Percentiles rank a stretch among this genome's conserved stretches.
Conservation (phyloP, 2,888 invertebrate genomes). For the Drosophila vallismaia region DNA sequence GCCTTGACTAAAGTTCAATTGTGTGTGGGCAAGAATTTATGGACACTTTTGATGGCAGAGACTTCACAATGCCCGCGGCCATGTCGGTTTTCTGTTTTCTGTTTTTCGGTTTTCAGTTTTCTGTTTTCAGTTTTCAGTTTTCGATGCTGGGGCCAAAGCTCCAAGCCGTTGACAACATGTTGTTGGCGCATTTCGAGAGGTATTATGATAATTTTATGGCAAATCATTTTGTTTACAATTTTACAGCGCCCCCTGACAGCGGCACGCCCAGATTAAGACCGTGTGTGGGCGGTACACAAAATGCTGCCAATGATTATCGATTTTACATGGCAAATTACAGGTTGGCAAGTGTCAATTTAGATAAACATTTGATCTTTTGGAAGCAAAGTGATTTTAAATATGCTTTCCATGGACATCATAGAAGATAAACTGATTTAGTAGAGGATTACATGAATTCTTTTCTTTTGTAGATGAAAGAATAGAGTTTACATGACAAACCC, state of each 20-base stretch:
- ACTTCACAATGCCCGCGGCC: constrained; percentile 57
- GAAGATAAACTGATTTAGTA: constrained; percentile 6
- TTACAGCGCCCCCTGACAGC: constrained; percentile 46
- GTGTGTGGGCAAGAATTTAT: constrained; percentile 70
- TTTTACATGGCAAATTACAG: constrained; percentile 74
- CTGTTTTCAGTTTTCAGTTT: not conserved
- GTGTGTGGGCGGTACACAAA: constrained; percentile 64
- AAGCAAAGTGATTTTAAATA: constrained; percentile 28
- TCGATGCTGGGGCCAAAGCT: constrained; percentile 23
- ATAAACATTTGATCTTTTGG: constrained; percentile 29
- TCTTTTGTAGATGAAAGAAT: not conserved
- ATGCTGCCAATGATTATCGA: constrained; percentile 77
- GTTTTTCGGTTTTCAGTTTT: constrained; percentile 6
- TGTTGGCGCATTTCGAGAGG: constrained; percentile 77
- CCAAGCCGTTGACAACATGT: constrained; percentile 75
- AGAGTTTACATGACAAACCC: not conserved
- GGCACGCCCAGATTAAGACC: constrained; percentile 42
- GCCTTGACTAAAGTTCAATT: constrained; percentile 53
- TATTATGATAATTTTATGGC: constrained; percentile 80
- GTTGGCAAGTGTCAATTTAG: constrained; percentile 44
- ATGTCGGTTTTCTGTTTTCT: constrained; percentile 27
- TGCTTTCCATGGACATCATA: not conserved
- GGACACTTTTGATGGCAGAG: constrained; percentile 71
- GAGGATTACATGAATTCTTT: constrained; percentile 11
- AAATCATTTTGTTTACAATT: constrained; percentile 80